Evolutionary conservation across 2,888 invertebrate genomes (phyloP).

Genomic region (Eucriotettix oculatus): DNA sequence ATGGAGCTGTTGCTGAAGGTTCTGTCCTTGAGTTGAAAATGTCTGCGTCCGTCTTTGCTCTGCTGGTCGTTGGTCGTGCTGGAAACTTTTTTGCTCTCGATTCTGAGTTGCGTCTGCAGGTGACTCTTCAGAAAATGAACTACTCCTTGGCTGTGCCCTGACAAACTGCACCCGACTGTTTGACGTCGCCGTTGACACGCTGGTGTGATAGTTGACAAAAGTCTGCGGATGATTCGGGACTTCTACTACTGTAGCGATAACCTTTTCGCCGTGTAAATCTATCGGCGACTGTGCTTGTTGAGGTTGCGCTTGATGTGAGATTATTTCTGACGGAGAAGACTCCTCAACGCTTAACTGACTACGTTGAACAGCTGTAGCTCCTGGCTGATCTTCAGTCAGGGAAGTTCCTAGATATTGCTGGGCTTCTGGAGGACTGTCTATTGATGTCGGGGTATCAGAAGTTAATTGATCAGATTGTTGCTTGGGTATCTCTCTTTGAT

Average conservation of each 20-base stretch:
- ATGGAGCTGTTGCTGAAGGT: neutral
- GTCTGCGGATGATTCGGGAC: neutral
- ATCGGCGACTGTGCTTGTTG: neutral
- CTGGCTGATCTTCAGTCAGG: conserved; percentile 11
- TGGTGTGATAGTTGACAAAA: conserved; percentile 13
- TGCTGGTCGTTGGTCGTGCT: neutral
- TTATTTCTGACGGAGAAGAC: conserved; percentile 9
- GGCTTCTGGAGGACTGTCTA: neutral
- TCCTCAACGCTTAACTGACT: conserved; percentile 17
- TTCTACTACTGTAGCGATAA: neutral
- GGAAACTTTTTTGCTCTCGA: conserved; percentile 23
- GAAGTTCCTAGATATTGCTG: conserved; percentile 3
- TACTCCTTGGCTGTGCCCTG: conserved; percentile 10
- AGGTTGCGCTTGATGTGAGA: neutral
- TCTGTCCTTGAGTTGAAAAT: neutral
- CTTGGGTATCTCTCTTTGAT: too few species aligned
- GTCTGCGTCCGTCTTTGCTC: too few species aligned
- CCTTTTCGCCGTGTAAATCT: neutral
- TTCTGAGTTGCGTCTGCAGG: neutral
- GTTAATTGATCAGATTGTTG: neutral
- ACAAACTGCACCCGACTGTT: conserved; percentile 14
- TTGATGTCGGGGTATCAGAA: neutral
- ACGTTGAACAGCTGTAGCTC: conserved; percentile 13
- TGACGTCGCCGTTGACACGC: conserved; percentile 14
- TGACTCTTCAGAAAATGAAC: neutral